phyloP scores from a whole-genome alignment of 2,797 vertebrate species.

The Lepus townsendii region DNA sequence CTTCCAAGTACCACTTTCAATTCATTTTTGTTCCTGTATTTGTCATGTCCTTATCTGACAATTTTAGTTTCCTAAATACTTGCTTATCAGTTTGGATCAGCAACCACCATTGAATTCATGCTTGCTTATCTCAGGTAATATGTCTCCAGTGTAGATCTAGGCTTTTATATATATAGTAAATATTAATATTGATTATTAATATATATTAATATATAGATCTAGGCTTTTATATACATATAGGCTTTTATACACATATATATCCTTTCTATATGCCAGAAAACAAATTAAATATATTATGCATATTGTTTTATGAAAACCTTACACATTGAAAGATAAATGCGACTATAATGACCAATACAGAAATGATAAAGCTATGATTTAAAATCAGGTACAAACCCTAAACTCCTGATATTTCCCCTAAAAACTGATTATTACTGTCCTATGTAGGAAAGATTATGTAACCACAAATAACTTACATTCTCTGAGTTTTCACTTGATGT shows the following conservation, averaged over 20 bases:
- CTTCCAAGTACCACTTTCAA: neutral
- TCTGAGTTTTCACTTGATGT: neutral
- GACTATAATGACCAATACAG: neutral
- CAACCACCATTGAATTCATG: neutral
- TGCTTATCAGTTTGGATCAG: neutral
- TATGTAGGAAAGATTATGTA: no score
- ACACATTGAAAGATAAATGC: neutral
- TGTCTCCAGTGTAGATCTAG: neutral
- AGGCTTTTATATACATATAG: neutral
- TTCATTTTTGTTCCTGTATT: neutral
- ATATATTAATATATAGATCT: neutral
- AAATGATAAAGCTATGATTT: conserved; percentile 12
- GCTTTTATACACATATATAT: neutral
- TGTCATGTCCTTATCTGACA: neutral
- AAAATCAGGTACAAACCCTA: neutral
- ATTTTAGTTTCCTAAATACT: neutral
- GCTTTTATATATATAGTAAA: neutral
- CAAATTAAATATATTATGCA: neutral
- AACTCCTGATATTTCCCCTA: neutral
- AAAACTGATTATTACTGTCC: neutral
- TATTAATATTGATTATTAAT: neutral
- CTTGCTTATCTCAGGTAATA: neutral
- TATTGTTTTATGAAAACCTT: neutral
- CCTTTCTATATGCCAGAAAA: neutral
- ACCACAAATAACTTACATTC: conserved; percentile 12